These are phyloP conservation scores for Ameiurus melas DNA, from an alignment of 2,113 vertebrate genomes.

Conservation along the genomic window DNA sequence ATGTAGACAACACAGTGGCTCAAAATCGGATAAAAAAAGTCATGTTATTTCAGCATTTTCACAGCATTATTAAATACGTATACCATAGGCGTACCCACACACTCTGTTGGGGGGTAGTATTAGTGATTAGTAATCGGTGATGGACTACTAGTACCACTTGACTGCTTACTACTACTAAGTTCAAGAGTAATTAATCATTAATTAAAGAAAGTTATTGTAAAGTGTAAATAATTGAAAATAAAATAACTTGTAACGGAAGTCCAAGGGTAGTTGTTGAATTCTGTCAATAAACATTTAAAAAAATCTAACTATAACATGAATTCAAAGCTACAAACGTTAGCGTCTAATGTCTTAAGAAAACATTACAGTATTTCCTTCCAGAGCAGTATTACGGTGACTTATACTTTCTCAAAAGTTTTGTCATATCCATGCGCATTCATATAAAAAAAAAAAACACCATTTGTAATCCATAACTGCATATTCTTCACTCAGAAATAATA, in stretches of 20 bases:
- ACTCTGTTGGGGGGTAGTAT: no score
- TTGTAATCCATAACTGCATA: neutral
- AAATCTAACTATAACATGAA: neutral
- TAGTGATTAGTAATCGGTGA: neutral
- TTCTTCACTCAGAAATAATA: neutral
- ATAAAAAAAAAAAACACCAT: neutral
- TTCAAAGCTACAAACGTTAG: neutral
- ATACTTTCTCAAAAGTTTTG: neutral
- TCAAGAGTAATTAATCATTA: neutral
- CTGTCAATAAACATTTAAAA: neutral
- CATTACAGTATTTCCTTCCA: neutral
- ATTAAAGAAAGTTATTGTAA: neutral
- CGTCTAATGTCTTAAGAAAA: neutral
- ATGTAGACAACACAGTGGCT: neutral
- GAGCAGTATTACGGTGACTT: neutral
- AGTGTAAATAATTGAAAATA: neutral
- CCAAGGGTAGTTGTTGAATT: neutral
- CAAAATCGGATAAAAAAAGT: neutral
- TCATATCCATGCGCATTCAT: neutral
- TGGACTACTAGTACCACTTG: neutral
- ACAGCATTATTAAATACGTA: no score
- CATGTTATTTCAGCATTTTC: neutral
- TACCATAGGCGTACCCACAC: no score
- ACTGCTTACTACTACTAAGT: neutral
- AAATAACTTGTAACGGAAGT: neutral